Base-by-base conservation (phyloP, 2,113 vertebrate species). In the Bufo gargarizans region DNA sequence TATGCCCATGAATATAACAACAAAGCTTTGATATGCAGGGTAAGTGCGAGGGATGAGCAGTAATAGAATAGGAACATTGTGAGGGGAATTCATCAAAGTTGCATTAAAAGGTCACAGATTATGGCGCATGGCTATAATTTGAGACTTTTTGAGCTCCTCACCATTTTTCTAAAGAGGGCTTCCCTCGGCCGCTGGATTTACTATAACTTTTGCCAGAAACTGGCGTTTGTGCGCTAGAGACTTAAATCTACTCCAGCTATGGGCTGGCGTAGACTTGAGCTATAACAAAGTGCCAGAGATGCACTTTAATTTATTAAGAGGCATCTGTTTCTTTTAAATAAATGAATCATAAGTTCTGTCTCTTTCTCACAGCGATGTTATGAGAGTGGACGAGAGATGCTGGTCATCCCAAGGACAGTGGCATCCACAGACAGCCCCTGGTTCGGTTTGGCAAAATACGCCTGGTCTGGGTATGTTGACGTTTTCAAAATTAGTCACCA, bases 1-100 rank as follows among this genome's bases (percentile, higher is more conserved):
- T 96, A 93, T 45, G 91, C 93, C 33, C 95, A 96, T 90, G 95
- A 96, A 90, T 96, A 91, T 92, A 95, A 94, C 93, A 96, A 96
- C 92, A 96, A 96, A 89, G 96, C 96, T 72, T 92, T 95, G 16
- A 96, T 96, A 90, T 96, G 96, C 89, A 96, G 95, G 95, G 96
- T 96, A 88, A 91, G 90, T 69, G 45, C n/a, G 1, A 1, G n/a
- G 53, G n/a, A 9, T 50, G 33, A 72, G 20, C 20, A 67, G 65
- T 22, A 22, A 20, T 1, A 7, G 61, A 65, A 65, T 6, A 1
- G 4, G 61, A 20, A n/a, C 19, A 65, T 8, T 6, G 61, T n/a
- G 9, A 53, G 53, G 53, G 53, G 53, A 1, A 53, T 5, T 6
- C 5, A 33, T 33, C 33, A 33, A 33, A 33, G 1, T 1, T 33